phyloP scores from a whole-genome alignment of 30 jellyfish, hydroid and myxozoan genomes.

The Cassiopea xamachana region DNA sequence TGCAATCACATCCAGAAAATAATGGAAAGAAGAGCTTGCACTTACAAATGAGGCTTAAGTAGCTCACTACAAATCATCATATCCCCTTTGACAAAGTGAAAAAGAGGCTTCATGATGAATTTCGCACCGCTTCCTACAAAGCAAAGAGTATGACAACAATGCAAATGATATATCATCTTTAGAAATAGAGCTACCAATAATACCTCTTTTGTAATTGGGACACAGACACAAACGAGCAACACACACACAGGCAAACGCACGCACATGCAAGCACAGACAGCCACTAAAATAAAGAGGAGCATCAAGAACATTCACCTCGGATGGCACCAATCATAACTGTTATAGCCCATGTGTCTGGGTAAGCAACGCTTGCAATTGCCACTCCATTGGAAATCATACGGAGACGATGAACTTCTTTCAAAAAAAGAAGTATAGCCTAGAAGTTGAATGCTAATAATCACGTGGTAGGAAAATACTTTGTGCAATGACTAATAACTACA shows the following conservation, averaged over 20 bases:
- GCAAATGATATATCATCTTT: too few species aligned
- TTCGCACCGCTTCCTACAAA: constrained; percentile 88
- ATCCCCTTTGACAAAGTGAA: constrained; percentile 73
- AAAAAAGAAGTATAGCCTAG: constrained; percentile 68
- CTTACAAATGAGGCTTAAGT: constrained; percentile 85
- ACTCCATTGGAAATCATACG: constrained; percentile 75
- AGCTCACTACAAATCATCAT: constrained; percentile 60
- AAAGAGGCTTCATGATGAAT: constrained; percentile 78
- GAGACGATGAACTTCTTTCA: constrained; percentile 84
- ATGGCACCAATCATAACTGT: constrained; percentile 69
- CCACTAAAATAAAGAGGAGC: background rate
- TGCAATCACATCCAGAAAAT: background rate
- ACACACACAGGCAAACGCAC: background rate
- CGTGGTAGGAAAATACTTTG: too few species aligned
- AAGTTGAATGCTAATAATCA: background rate
- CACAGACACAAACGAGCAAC: too few species aligned
- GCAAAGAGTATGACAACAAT: background rate
- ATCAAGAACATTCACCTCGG: constrained; percentile 38
- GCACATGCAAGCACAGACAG: background rate
- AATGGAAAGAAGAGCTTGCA: background rate
- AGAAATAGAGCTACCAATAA: too few species aligned
- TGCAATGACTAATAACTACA: too few species aligned
- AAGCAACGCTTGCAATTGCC: constrained; percentile 13
- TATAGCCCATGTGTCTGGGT: constrained; percentile 63
- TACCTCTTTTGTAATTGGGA: too few species aligned